Conservation (phyloP, 2,797 vertebrate species). For the Amblyraja radiata region DNA sequence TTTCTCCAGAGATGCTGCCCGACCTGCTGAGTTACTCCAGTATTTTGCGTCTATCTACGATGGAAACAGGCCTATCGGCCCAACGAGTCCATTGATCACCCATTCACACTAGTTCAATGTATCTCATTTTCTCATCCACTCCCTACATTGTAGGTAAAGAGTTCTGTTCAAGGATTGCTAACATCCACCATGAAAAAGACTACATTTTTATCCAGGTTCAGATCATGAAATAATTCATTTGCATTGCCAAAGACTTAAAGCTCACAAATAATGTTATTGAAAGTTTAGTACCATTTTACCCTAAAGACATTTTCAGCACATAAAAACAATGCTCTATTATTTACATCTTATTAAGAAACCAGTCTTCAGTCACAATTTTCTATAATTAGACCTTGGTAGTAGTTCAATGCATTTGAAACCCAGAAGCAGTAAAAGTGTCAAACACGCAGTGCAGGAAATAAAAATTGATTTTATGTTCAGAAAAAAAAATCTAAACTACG, state of each 20-base stretch:
- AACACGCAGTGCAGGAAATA: constrained; percentile 1
- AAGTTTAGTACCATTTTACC: not conserved
- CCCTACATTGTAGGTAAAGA: too few species aligned
- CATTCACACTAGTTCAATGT: too few species aligned
- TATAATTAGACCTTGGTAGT: not conserved
- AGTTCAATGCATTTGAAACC: not conserved
- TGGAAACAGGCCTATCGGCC: too few species aligned
- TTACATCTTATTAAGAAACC: not conserved
- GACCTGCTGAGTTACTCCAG: too few species aligned
- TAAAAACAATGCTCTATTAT: not conserved
- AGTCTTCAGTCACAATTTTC: not conserved
- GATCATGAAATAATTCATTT: not conserved
- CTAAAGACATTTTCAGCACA: not conserved
- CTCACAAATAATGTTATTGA: not conserved
- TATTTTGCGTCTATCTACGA: too few species aligned
- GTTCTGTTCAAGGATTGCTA: not conserved
- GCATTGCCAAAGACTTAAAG: not conserved
- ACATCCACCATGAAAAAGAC: not conserved
- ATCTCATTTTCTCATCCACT: too few species aligned
- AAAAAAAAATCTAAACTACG: constrained; percentile 18
- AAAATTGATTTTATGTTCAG: constrained; percentile 35
- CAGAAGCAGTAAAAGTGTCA: constrained; percentile 13
- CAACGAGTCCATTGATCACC: too few species aligned
- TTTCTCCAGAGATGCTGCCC: too few species aligned
- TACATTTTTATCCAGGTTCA: too few species aligned